These are phyloP conservation scores for Antennarius maculatus DNA, from an alignment of 2,797 vertebrate species.

Conservation along the genomic window DNA sequence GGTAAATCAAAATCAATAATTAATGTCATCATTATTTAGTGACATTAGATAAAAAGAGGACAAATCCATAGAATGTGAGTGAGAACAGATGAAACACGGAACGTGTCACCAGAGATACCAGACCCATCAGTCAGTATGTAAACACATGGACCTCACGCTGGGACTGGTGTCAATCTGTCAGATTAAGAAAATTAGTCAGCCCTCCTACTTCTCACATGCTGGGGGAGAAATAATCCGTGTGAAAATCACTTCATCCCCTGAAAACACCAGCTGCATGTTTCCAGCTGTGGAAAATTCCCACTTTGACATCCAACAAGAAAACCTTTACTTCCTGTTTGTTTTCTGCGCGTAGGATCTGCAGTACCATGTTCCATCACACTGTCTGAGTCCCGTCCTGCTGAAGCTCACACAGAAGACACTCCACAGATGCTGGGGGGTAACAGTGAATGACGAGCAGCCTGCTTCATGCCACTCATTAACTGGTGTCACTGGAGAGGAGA, in stretches of 20 bases:
- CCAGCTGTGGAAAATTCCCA: constrained; percentile 7
- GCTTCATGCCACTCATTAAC: constrained; percentile 49
- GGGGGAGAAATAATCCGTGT: constrained; percentile 17
- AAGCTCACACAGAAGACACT: constrained; percentile 46
- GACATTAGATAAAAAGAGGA: too few species aligned
- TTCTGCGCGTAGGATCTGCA: background rate
- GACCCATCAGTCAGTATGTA: too few species aligned
- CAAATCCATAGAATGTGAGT: too few species aligned
- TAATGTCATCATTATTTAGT: too few species aligned
- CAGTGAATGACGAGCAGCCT: constrained; percentile 56
- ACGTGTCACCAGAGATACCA: too few species aligned
- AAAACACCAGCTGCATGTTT: constrained; percentile 18
- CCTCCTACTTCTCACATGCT: constrained; percentile 8
- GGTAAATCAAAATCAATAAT: too few species aligned
- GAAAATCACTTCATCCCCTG: background rate
- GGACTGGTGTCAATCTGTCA: constrained; percentile 7
- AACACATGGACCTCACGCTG: constrained; percentile 8
- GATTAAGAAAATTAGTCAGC: constrained; percentile 36
- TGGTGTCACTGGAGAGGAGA: constrained; percentile 39
- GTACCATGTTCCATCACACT: background rate
- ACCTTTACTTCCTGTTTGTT: constrained; percentile 17
- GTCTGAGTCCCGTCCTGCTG: constrained; percentile 35
- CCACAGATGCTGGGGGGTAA: constrained; percentile 31
- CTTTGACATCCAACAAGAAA: constrained; percentile 11
- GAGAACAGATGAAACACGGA: too few species aligned